Evolutionary conservation across 2,797 vertebrate species (phyloP).

Genomic region (Percopsis omiscomaycus): DNA sequence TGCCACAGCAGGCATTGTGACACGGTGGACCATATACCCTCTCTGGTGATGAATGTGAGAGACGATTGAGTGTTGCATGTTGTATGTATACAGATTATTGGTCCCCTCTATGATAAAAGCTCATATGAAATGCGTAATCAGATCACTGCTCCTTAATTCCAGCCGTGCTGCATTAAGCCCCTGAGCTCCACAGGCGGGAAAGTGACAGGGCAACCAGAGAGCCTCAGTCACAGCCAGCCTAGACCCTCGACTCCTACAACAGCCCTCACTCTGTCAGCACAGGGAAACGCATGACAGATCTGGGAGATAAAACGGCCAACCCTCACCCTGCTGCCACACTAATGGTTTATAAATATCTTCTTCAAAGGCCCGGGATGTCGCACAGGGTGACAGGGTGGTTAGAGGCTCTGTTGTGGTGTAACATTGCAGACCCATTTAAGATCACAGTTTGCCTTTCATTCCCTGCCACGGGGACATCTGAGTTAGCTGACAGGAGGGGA

Average conservation of each 20-base stretch:
- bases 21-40: constrained; percentile 1
- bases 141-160: constrained; percentile 74
- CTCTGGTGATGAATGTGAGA: constrained; percentile 35
- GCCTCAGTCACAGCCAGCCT: not conserved
- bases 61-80: constrained; percentile 38
- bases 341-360: constrained; percentile 78
- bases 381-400: constrained; percentile 52
- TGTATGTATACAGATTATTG: constrained; percentile 50
- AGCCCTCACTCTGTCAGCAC: constrained; percentile 53
- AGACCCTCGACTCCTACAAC: constrained; percentile 29
- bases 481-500: constrained; percentile 23
- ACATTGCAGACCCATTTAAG: constrained; percentile 68
- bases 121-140: constrained; percentile 69
- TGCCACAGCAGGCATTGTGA: too few species aligned
- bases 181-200: constrained; percentile 43
- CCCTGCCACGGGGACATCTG: constrained; percentile 50
- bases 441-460: constrained; percentile 62
- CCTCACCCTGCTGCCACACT: constrained; percentile 58
- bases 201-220: constrained; percentile 21
- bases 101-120: constrained; percentile 51
- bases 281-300: constrained; percentile 65
- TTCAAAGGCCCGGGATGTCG: constrained; percentile 64
- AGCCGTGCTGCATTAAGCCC: constrained; percentile 49
- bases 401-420: constrained; percentile 55
- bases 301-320: constrained; percentile 66